Conservation (phyloP, 1,140 invertebrate genomes). For the Stenopsyche tienmushanensis region DNA sequence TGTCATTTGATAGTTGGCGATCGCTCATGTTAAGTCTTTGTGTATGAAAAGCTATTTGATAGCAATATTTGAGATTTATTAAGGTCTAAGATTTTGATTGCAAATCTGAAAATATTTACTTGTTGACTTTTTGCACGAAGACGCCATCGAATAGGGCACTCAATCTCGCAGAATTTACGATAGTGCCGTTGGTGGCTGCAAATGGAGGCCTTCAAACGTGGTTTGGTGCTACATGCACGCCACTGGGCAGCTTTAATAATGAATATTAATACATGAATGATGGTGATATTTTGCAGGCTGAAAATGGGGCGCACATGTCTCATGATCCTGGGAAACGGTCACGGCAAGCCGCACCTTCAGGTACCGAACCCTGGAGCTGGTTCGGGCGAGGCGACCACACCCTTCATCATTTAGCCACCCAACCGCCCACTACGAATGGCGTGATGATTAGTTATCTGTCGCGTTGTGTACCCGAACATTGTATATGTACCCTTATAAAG, state of each 20-base stretch:
- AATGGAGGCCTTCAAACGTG: too few relatives aligned
- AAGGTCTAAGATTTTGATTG: too few relatives aligned
- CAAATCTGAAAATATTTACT: too few relatives aligned
- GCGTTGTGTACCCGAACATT: neutral
- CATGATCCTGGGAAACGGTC: neutral
- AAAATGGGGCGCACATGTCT: neutral
- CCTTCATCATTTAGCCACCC: neutral
- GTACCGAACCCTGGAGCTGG: neutral
- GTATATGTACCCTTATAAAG: slow-evolving; percentile 18
- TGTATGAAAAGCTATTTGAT: too few relatives aligned
- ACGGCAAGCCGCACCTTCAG: slow-evolving; percentile 1
- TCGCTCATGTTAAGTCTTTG: too few relatives aligned
- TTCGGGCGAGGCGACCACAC: slow-evolving; percentile 2
- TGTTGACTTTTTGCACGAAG: too few relatives aligned
- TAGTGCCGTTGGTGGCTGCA: too few relatives aligned
- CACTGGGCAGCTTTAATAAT: neutral
- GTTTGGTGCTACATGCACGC: neutral
- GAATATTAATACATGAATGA: slow-evolving; percentile 8
- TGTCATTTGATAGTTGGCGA: too few relatives aligned
- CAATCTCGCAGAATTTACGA: too few relatives aligned
- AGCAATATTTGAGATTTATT: too few relatives aligned
- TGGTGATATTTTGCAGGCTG: neutral
- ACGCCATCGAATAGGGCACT: too few relatives aligned
- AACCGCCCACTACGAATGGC: neutral
- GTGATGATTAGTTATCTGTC: slow-evolving; percentile 11